Conservation (phyloP, 2,797 vertebrate species). For the Lophotriccus pileatus region DNA sequence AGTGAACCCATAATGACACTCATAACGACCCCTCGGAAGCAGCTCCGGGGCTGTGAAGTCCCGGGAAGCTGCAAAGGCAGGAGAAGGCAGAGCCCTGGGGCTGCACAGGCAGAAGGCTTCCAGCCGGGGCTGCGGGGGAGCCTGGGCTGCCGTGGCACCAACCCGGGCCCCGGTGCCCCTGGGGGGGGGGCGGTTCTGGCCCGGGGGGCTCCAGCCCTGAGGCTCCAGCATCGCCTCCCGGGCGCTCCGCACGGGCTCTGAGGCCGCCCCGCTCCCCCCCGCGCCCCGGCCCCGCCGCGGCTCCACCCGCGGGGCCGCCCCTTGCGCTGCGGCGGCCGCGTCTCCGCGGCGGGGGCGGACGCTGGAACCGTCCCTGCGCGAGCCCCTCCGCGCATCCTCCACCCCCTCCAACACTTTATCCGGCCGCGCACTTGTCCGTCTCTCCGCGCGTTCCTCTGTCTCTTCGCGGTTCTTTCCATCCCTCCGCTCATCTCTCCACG, state of each 20-base stretch:
- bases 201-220: neutral
- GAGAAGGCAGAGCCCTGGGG: neutral
- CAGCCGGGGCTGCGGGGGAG: rapidly evolving
- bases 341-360: neutral
- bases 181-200: too few species aligned
- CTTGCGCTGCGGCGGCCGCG: neutral
- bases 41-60: neutral
- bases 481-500: neutral
- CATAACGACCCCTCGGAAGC: neutral
- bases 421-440: neutral
- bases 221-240: too few species aligned
- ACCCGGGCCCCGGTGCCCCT: neutral
- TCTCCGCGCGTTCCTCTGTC: neutral
- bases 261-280: neutral
- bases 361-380: neutral
- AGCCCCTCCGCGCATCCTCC: neutral
- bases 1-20: neutral
- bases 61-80: neutral
- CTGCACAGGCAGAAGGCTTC: neutral
- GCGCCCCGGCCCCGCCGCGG: neutral
- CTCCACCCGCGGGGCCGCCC: neutral
- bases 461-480: too few species aligned
- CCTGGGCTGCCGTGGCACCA: rapidly evolving
- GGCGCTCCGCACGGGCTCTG: neutral
- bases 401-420: neutral